Conservation (phyloP, 37 sponge, comb jelly and placozoan species). For the Theonella swinhoei region DNA sequence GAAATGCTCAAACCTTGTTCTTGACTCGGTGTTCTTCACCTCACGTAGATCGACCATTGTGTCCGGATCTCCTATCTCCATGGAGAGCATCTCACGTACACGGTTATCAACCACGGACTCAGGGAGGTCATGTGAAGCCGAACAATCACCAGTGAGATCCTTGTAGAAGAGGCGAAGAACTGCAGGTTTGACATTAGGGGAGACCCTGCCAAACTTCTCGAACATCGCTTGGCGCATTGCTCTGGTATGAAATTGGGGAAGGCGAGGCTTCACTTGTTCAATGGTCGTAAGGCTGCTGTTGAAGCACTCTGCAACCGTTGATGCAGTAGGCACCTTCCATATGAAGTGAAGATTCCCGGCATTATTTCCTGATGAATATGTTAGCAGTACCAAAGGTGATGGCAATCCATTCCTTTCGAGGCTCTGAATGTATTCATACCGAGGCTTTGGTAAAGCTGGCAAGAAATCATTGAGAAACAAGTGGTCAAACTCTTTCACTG, state of each 20-base stretch:
- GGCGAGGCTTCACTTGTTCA: conserved; percentile 17
- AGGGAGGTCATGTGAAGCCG: not conserved
- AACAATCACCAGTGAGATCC: conserved; percentile 45
- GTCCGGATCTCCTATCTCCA: conserved; percentile 8
- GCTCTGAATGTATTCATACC: conserved; percentile 22
- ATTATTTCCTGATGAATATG: conserved; percentile 48
- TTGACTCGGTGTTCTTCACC: not conserved
- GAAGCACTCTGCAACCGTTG: conserved; percentile 1
- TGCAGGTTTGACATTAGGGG: conserved; percentile 18
- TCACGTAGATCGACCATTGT: not conserved
- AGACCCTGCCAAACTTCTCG: conserved; percentile 46
- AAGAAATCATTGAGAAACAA: conserved; percentile 4
- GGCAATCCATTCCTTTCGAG: not conserved
- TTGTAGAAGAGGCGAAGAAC: conserved; percentile 24
- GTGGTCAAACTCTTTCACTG: not conserved
- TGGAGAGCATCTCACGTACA: not conserved
- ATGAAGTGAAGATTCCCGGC: conserved; percentile 49
- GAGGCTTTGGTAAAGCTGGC: not conserved
- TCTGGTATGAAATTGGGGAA: conserved; percentile 36
- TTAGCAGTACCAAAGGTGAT: conserved; percentile 10
- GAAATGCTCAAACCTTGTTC: conserved; percentile 33
- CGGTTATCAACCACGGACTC: conserved; percentile 38
- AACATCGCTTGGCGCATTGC: conserved; percentile 20
- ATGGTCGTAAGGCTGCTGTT: conserved; percentile 1
- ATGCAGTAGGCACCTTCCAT: conserved; percentile 30